phyloP scores from a whole-genome alignment of 2,797 vertebrate species.

The Eospalax fontanierii region DNA sequence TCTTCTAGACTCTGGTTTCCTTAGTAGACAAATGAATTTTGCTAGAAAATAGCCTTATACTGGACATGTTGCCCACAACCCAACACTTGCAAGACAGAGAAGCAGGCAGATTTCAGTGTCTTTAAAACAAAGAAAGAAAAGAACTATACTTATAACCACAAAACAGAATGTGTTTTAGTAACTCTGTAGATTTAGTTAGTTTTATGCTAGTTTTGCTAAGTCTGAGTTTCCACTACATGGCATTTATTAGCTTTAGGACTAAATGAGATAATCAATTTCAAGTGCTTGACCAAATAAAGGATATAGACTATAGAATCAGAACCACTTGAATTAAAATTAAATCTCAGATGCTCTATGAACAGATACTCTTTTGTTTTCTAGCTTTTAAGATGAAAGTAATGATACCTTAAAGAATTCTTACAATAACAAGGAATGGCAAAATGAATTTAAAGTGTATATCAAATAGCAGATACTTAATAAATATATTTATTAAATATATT shows the following conservation, averaged over 20 bases:
- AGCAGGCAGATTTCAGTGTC: neutral
- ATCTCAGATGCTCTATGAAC: slow-evolving; percentile 2
- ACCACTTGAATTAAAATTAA: slow-evolving; percentile 64
- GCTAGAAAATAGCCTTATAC: slow-evolving; percentile 9
- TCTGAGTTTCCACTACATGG: neutral
- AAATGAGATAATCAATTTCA: slow-evolving; percentile 37
- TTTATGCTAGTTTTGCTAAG: slow-evolving; percentile 58
- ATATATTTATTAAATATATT: neutral
- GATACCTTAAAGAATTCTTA: neutral
- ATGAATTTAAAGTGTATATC: slow-evolving; percentile 30
- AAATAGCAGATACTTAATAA: slow-evolving; percentile 5
- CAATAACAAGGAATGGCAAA: neutral
- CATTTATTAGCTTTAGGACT: slow-evolving; percentile 56
- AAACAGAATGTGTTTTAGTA: slow-evolving; percentile 52
- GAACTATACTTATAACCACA: neutral
- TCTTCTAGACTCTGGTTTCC: slow-evolving; percentile 25
- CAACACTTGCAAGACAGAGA: neutral
- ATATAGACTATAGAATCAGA: slow-evolving; percentile 36
- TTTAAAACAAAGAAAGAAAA: neutral
- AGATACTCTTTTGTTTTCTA: slow-evolving; percentile 51
- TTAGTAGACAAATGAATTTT: slow-evolving; percentile 37
- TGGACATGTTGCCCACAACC: neutral
- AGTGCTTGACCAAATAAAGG: slow-evolving; percentile 31
- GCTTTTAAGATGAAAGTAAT: slow-evolving; percentile 31
- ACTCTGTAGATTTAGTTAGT: slow-evolving; percentile 1